These are phyloP conservation scores for Ectobius pallidus DNA, from an alignment of 2,888 invertebrate genomes.

Conservation along the genomic window DNA sequence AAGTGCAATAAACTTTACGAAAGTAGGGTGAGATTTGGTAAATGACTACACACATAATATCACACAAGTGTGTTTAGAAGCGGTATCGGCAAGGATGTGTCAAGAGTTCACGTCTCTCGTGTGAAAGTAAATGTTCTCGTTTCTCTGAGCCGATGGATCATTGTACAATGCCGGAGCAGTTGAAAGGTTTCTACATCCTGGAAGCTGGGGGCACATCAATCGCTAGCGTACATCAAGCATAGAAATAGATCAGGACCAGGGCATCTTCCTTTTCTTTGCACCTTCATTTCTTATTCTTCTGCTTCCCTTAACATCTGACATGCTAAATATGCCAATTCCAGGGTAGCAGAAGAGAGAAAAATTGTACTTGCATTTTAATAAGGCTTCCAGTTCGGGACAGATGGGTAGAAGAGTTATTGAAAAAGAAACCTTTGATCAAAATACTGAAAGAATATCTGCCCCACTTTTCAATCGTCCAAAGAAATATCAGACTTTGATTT, in stretches of 20 bases:
- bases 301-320: neutral
- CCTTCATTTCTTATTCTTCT: no score
- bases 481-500: neutral
- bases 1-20: no score
- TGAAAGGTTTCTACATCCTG: neutral
- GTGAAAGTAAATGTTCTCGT: no score
- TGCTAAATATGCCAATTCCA: neutral
- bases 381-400: neutral
- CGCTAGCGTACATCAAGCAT: neutral
- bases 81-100: no score
- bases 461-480: neutral
- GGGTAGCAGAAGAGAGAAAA: neutral
- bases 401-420: neutral
- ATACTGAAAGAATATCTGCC: neutral
- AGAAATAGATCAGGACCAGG: neutral
- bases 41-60: no score
- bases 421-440: neutral
- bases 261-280: neutral
- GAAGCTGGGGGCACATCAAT: no score
- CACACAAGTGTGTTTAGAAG: no score
- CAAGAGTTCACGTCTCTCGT: no score
- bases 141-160: no score
- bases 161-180: no score
- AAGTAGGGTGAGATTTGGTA: no score
- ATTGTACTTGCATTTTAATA: conserved; percentile 1